Conservation (phyloP, 1,140 invertebrate genomes). For the Colletes latitarsis region DNA sequence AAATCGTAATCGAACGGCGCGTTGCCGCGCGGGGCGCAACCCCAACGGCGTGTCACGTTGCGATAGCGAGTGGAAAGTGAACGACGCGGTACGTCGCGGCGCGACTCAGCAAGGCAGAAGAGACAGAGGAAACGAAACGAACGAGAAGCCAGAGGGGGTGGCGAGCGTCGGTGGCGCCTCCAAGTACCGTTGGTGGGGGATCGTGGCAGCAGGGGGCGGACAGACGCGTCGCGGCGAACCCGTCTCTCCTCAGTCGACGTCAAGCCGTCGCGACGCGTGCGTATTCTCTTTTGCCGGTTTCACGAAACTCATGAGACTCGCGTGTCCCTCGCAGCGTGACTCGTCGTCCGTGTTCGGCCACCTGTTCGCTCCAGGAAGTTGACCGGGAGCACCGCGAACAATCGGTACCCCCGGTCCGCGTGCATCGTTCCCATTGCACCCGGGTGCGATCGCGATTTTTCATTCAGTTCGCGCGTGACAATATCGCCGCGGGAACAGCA, state of each 20-base stretch:
- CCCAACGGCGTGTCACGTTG: not conserved
- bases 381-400: conserved; percentile 23
- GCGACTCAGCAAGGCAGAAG: conserved; percentile 15
- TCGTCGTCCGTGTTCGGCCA: conserved; percentile 64
- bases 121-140: conserved; percentile 16
- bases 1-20: not conserved
- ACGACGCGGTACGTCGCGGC: conserved; percentile 12
- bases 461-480: conserved; percentile 14
- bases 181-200: conserved; percentile 33
- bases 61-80: not conserved
- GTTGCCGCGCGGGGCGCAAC: not conserved
- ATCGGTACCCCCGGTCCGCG: conserved; percentile 9
- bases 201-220: conserved; percentile 44
- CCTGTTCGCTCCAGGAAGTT: conserved; percentile 70
- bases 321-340: conserved; percentile 65
- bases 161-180: conserved; percentile 57
- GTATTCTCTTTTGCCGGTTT: conserved; percentile 64
- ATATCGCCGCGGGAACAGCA: not conserved
- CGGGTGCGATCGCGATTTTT: conserved; percentile 1
- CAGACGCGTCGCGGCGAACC: conserved; percentile 68
- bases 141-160: conserved; percentile 44
- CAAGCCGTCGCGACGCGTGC: conserved; percentile 77
- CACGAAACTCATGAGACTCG: conserved; percentile 62
- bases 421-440: conserved; percentile 2
- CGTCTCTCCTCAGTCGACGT: conserved; percentile 76